Percentiles rank a stretch among this genome's conserved stretches.
phyloP scores from a whole-genome alignment of 1,140 invertebrate genomes.

The Pogonus chalceus region DNA sequence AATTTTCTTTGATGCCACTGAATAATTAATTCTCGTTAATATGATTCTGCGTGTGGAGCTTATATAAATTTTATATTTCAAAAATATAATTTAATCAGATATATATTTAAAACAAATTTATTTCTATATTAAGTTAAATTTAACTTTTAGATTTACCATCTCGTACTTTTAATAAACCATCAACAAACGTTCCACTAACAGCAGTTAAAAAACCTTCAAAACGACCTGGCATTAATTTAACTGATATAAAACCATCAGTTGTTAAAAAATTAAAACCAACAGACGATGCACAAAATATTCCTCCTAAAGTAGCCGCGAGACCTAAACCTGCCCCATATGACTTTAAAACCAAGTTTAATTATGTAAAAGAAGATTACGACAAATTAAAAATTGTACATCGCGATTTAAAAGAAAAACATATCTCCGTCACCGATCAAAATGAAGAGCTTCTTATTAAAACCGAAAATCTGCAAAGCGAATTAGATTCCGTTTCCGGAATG shows the following conservation, averaged over 20 bases:
- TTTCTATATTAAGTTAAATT: no score
- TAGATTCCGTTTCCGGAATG: no score
- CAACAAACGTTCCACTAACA: no score
- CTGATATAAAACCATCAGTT: neutral
- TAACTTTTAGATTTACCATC: no score
- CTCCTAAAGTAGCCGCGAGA: neutral
- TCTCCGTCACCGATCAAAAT: conserved; percentile 14
- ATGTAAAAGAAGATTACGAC: conserved; percentile 47
- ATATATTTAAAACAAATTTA: neutral
- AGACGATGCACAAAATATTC: neutral
- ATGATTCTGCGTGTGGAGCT: no score
- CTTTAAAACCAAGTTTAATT: conserved; percentile 47
- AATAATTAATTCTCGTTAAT: no score
- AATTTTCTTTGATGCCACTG: no score
- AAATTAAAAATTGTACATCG: conserved; percentile 39
- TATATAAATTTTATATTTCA: no score
- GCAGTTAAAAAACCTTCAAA: neutral
- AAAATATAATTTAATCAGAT: no score
- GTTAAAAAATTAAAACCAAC: no score
- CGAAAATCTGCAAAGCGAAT: neutral
- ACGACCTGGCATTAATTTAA: neutral
- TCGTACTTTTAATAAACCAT: no score
- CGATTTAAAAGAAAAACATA: conserved; percentile 33
- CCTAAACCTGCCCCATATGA: conserved; percentile 37
- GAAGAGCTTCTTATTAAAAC: neutral